Evolutionary conservation across 2,113 vertebrate genomes (phyloP).

Genomic region (Misgurnus mizolepis): DNA sequence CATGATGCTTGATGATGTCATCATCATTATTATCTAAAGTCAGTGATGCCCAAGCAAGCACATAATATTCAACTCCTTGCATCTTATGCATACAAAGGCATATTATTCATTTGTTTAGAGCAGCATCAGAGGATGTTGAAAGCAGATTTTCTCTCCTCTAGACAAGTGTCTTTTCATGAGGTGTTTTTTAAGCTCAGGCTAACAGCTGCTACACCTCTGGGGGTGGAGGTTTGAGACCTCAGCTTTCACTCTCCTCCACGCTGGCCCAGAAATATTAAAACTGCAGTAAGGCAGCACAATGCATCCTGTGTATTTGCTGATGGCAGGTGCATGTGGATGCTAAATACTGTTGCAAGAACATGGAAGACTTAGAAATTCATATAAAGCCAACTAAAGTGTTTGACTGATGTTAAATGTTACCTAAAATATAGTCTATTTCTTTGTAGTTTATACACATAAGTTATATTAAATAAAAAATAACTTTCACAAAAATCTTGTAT

Average conservation of each 20-base stretch:
- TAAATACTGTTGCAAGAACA: background rate
- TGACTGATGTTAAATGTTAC: too few species aligned
- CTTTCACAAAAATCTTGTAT: too few species aligned
- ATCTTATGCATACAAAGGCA: conserved; percentile 11
- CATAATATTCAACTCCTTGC: background rate
- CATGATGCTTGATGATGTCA: too few species aligned
- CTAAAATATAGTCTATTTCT: too few species aligned
- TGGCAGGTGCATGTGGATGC: conserved; percentile 6
- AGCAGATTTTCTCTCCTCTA: background rate
- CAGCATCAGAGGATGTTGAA: conserved; percentile 4
- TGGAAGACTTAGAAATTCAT: background rate
- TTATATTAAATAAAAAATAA: too few species aligned
- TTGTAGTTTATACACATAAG: too few species aligned
- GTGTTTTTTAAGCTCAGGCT: background rate
- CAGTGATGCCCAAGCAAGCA: background rate
- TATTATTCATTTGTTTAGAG: conserved; percentile 49
- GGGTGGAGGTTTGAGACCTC: conserved; percentile 22
- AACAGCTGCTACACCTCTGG: conserved; percentile 33
- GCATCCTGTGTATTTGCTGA: background rate
- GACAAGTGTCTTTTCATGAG: conserved; percentile 10
- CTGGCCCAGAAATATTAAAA: conserved; percentile 16
- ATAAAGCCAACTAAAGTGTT: background rate
- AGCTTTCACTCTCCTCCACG: background rate
- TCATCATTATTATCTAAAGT: too few species aligned
- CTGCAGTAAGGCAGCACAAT: background rate